phyloP scores from a whole-genome alignment of 1,140 invertebrate species.

The Caenorhabditis tropicalis region DNA sequence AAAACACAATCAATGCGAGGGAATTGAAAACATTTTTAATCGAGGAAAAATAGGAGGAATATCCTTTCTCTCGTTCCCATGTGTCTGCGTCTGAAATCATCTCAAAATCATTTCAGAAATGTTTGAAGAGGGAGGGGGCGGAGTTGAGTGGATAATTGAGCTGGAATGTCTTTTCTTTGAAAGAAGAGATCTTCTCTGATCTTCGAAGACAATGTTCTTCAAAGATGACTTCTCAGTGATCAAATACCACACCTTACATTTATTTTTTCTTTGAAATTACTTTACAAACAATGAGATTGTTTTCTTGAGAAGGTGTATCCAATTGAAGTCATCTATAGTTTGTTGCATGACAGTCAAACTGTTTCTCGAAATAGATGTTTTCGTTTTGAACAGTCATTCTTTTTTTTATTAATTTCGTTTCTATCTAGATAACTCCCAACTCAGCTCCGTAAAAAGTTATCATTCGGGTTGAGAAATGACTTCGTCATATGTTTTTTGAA shows the following conservation, averaged over 20 bases:
- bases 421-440: no score
- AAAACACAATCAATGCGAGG: not conserved
- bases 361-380: not conserved
- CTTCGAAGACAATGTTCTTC: constrained; percentile 29
- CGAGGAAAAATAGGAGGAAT: not conserved
- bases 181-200: not conserved
- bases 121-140: not conserved
- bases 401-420: no score
- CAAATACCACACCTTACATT: constrained; percentile 19
- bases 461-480: no score
- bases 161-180: not conserved
- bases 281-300: constrained; percentile 16
- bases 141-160: not conserved
- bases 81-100: constrained; percentile 6
- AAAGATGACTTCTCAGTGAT: not conserved
- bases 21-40: not conserved
- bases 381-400: not conserved
- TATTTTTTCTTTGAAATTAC: constrained; percentile 16
- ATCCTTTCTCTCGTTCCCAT: not conserved
- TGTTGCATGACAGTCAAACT: not conserved
- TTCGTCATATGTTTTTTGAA: no score
- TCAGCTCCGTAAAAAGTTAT: no score
- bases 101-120: not conserved
- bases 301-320: not conserved
- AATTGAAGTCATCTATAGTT: not conserved